phyloP scores from a whole-genome alignment of 2,797 vertebrate genomes.

The Urocyon cinereoargenteus region DNA sequence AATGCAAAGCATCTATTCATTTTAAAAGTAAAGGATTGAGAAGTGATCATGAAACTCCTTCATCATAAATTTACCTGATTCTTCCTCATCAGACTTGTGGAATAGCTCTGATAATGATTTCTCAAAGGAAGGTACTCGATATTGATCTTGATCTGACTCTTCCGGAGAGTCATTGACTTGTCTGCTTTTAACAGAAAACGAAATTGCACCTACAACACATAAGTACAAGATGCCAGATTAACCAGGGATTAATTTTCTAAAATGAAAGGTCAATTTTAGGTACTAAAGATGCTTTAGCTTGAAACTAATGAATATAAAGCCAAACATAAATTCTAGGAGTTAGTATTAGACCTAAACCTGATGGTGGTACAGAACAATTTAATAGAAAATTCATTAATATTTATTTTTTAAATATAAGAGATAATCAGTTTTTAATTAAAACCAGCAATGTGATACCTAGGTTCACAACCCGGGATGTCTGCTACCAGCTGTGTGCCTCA shows the following conservation, averaged over 20 bases:
- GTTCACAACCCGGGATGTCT: not conserved
- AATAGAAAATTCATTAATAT: not conserved
- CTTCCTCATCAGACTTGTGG: not conserved
- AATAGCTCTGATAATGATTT: not conserved
- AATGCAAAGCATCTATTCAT: not conserved
- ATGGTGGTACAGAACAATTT: not conserved
- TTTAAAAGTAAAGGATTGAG: not conserved
- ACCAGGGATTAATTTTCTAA: not conserved
- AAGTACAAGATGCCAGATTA: not conserved
- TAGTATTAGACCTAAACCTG: not conserved
- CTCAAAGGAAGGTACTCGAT: not conserved
- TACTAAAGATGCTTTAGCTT: constrained; percentile 12
- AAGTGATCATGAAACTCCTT: not conserved
- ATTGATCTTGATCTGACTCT: accelerated
- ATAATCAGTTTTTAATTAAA: not conserved
- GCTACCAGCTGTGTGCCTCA: not conserved
- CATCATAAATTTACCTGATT: constrained; percentile 58
- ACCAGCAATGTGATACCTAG: not conserved
- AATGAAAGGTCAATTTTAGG: constrained; percentile 9
- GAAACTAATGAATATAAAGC: not conserved
- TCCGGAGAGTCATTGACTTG: not conserved
- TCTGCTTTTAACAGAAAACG: constrained; percentile 43
- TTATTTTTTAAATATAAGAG: not conserved
- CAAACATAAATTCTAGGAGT: not conserved
- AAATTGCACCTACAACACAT: constrained; percentile 66